These are phyloP conservation scores for Limenitis camilla DNA, from an alignment of 2,888 invertebrate species.

Conservation along the genomic window DNA sequence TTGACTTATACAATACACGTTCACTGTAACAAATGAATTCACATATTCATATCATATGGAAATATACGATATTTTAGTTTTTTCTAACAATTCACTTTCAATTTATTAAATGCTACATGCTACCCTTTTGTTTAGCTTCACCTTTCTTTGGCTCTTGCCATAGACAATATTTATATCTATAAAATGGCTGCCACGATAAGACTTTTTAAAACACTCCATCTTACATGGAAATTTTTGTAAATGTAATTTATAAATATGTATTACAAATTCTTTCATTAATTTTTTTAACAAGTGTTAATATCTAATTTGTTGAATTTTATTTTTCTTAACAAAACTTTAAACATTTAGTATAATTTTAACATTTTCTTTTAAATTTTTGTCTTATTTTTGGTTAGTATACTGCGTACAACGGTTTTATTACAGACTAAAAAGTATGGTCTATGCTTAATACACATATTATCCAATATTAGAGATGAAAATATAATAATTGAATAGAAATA, in stretches of 20 bases:
- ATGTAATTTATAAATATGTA: not conserved
- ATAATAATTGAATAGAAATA: too few species aligned
- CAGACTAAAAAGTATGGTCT: too few species aligned
- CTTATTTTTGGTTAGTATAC: too few species aligned
- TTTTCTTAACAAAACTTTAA: too few species aligned
- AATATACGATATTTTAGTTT: slow-evolving; percentile 40
- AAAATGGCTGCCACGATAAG: slow-evolving; percentile 68
- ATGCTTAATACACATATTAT: too few species aligned
- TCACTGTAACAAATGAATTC: slow-evolving; percentile 37
- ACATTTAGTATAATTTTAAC: too few species aligned
- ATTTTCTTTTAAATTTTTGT: too few species aligned
- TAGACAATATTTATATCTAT: slow-evolving; percentile 60
- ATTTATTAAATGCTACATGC: slow-evolving; percentile 67
- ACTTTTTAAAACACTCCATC: slow-evolving; percentile 40
- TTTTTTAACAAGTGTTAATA: too few species aligned
- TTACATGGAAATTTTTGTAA: slow-evolving; percentile 25
- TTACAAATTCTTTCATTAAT: too few species aligned
- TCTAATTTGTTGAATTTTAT: too few species aligned
- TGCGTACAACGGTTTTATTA: too few species aligned
- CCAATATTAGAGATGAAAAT: too few species aligned
- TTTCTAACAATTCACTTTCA: slow-evolving; percentile 46
- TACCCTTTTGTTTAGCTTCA: slow-evolving; percentile 75
- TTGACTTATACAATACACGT: slow-evolving; percentile 41
- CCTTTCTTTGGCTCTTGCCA: slow-evolving; percentile 68
- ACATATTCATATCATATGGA: slow-evolving; percentile 40